phyloP scores from a whole-genome alignment of 2,888 invertebrate species.

The Xylocampa areola region DNA sequence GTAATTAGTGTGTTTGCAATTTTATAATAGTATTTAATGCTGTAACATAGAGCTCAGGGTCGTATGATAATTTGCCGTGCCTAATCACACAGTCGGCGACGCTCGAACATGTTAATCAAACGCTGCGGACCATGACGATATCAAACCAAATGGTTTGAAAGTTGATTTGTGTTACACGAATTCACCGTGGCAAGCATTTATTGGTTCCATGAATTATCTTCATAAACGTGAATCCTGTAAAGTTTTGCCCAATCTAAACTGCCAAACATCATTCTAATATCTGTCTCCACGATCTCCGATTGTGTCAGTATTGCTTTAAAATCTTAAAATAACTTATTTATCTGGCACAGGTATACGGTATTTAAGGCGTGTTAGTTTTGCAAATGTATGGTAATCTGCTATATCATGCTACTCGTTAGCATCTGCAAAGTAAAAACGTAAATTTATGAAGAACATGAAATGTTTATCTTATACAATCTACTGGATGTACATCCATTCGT shows the following conservation, averaged over 20 bases:
- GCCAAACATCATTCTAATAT: neutral
- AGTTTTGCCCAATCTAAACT: neutral
- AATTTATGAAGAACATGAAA: no score
- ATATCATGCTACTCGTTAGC: no score
- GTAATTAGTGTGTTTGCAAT: constrained; percentile 6
- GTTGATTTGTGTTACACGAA: constrained; percentile 30
- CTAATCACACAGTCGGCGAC: constrained; percentile 45
- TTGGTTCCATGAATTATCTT: constrained; percentile 5
- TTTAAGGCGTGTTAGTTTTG: no score
- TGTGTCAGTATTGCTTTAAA: no score
- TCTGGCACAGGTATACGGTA: no score
- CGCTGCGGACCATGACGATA: constrained; percentile 49
- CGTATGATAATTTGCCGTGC: constrained; percentile 46
- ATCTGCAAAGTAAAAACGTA: no score
- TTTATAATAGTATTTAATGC: constrained; percentile 28
- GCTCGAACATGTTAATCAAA: constrained; percentile 49
- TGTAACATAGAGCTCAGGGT: constrained; percentile 47
- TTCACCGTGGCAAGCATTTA: constrained; percentile 10
- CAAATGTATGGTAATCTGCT: no score
- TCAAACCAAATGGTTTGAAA: constrained; percentile 37
- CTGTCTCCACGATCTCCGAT: neutral
- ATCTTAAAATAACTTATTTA: no score
- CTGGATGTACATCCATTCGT: no score
- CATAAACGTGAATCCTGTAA: neutral
- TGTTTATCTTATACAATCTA: no score